Evolutionary conservation across 1,140 invertebrate genomes (phyloP).

Genomic region (Drosophila suzukii): DNA sequence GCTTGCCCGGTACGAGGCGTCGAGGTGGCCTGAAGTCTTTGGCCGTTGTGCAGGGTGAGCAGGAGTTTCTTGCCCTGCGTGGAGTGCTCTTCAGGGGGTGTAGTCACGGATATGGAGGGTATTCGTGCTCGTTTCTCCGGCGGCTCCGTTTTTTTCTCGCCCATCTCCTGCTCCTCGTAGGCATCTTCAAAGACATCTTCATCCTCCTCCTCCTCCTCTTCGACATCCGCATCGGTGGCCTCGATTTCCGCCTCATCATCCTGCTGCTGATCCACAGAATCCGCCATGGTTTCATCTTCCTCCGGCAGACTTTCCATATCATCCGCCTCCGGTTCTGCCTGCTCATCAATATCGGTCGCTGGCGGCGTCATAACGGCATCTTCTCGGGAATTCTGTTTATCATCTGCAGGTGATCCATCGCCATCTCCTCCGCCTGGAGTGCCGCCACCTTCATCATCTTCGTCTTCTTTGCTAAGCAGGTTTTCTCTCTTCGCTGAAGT

Average conservation of each 20-base stretch:
- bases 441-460: slow-evolving; percentile 23
- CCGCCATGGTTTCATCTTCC: slow-evolving; percentile 64
- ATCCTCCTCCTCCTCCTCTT: slow-evolving; percentile 50
- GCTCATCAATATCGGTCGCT: slow-evolving; percentile 63
- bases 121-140: slow-evolving; percentile 34
- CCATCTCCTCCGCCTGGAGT: neutral
- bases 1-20: slow-evolving; percentile 56
- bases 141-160: slow-evolving; percentile 19
- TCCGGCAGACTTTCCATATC: slow-evolving; percentile 58
- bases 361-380: slow-evolving; percentile 71
- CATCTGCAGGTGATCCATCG: slow-evolving; percentile 14
- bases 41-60: slow-evolving; percentile 55
- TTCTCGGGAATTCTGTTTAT: slow-evolving; percentile 30
- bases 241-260: slow-evolving; percentile 71
- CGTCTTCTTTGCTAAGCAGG: slow-evolving; percentile 37
- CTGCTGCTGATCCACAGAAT: slow-evolving; percentile 59
- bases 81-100: slow-evolving; percentile 9
- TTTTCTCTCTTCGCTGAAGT: slow-evolving; percentile 34
- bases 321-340: slow-evolving; percentile 28
- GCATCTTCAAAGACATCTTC: slow-evolving; percentile 67
- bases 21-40: slow-evolving; percentile 58
- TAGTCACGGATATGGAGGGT: slow-evolving; percentile 23
- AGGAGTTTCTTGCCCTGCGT: slow-evolving; percentile 50
- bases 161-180: slow-evolving; percentile 36
- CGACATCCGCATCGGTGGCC: slow-evolving; percentile 74